Percentiles rank a stretch among this genome's conserved stretches.
These are phyloP conservation scores for Amniataba percoides DNA, from an alignment of 2,797 vertebrate species.

Conservation along the genomic window DNA sequence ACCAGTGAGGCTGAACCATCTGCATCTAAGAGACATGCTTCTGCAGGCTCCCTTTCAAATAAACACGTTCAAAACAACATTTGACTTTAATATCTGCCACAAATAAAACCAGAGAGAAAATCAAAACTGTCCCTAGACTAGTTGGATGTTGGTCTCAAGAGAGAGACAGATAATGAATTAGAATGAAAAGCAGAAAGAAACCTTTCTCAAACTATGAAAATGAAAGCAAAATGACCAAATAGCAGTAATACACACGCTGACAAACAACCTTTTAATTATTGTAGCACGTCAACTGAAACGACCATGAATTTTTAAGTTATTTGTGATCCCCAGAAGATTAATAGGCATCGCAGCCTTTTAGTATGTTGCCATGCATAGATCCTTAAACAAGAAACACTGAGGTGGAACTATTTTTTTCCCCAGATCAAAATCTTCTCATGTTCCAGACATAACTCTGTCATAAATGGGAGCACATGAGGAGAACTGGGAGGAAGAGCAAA, in stretches of 20 bases:
- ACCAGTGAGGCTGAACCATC: not conserved
- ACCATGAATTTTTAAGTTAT: not conserved
- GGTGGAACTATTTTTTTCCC: constrained; percentile 13
- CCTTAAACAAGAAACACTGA: not conserved
- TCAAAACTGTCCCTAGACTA: constrained; percentile 1
- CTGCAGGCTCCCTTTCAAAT: constrained; percentile 16
- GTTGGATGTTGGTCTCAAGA: not conserved
- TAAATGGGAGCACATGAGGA: constrained; percentile 9
- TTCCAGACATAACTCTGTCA: not conserved
- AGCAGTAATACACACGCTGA: not conserved
- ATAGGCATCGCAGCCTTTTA: not conserved
- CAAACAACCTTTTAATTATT: not conserved
- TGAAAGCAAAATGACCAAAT: not conserved
- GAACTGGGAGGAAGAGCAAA: constrained; percentile 15
- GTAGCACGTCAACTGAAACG: not conserved
- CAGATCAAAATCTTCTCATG: not conserved
- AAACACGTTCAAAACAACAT: constrained; percentile 30
- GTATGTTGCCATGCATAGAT: not conserved
- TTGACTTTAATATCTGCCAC: not conserved
- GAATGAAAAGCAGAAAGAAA: not conserved
- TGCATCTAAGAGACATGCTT: not conserved
- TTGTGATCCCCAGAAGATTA: not conserved
- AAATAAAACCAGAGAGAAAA: constrained; percentile 11
- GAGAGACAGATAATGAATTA: constrained; percentile 19
- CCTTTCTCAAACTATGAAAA: too few relatives aligned